These are phyloP conservation scores for Drepana falcataria DNA, from an alignment of 2,888 invertebrate genomes.

Conservation along the genomic window DNA sequence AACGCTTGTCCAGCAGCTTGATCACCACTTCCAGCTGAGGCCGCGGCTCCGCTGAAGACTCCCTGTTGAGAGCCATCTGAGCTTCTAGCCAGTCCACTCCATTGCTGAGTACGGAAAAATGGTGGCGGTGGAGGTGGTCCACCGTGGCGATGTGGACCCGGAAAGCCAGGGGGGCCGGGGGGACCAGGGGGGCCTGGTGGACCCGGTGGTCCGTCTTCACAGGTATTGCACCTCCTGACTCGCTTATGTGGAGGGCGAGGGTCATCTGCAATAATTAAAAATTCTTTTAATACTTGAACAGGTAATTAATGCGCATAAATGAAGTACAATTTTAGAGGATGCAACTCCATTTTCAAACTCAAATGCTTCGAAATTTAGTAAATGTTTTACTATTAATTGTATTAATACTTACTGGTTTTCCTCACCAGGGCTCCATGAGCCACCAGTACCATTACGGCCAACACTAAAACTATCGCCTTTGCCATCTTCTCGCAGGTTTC, in stretches of 20 bases:
- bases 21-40: conserved; percentile 27
- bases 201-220: conserved; percentile 9
- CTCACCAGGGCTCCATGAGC: conserved; percentile 33
- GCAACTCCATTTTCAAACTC: no score
- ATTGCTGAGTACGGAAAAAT: conserved; percentile 44
- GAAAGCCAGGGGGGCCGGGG: conserved; percentile 6
- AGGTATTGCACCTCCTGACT: conserved; percentile 24
- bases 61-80: conserved; percentile 37
- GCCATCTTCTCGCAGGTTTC: conserved; percentile 28
- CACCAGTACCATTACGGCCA: conserved; percentile 25
- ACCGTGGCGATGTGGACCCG: conserved; percentile 4
- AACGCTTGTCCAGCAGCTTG: conserved; percentile 38
- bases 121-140: conserved; percentile 23
- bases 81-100: conserved; percentile 44
- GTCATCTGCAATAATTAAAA: conserved; percentile 18
- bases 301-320: no score
- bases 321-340: no score
- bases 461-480: conserved; percentile 24
- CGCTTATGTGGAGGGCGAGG: conserved; percentile 22
- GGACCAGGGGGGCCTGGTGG: conserved; percentile 12
- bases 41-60: conserved; percentile 48
- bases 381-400: no score
- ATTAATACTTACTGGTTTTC: conserved; percentile 17
- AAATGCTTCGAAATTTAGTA: no score
- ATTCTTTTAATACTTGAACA: no score